Evolutionary conservation across 2,888 invertebrate genomes (phyloP).

Genomic region (Eutolmus rufibarbis): DNA sequence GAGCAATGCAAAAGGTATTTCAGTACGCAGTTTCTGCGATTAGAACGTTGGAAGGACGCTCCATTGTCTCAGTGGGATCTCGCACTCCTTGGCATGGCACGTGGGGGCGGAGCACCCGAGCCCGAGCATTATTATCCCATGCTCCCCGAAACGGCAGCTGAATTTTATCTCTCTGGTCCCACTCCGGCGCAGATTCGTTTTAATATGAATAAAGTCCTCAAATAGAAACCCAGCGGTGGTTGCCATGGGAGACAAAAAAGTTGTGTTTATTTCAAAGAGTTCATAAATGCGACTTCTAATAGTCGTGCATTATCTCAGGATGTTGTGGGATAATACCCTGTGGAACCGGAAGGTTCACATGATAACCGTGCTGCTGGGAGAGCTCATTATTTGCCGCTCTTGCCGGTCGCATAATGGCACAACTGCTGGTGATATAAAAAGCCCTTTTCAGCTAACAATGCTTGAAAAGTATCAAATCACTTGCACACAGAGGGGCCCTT

Average conservation of each 20-base stretch:
- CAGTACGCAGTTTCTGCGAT: not conserved
- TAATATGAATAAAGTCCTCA: not conserved
- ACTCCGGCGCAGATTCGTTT: not conserved
- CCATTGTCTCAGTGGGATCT: not conserved
- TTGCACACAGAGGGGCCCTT: slow-evolving; percentile 40
- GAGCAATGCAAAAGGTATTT: not conserved
- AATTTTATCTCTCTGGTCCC: not conserved
- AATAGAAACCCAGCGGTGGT: not conserved
- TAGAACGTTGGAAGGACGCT: not conserved
- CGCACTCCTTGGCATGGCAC: not conserved
- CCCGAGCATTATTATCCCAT: not conserved
- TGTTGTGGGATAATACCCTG: slow-evolving; percentile 9
- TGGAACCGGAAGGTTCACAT: slow-evolving; percentile 25
- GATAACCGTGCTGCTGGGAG: slow-evolving; percentile 14
- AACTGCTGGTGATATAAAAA: slow-evolving; percentile 44
- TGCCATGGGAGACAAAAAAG: not conserved
- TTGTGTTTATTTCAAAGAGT: slow-evolving; percentile 10
- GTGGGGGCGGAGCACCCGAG: not conserved
- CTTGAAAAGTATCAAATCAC: slow-evolving; percentile 46
- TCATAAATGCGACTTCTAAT: slow-evolving; percentile 18
- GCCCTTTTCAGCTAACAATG: slow-evolving; percentile 43
- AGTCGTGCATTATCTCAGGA: not conserved
- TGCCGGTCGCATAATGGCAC: slow-evolving; percentile 41
- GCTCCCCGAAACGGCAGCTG: not conserved
- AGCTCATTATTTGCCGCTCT: slow-evolving; percentile 29